These are phyloP conservation scores for Trichomalopsis sarcophagae DNA, from an alignment of 1,140 invertebrate genomes.

Conservation along the genomic window DNA sequence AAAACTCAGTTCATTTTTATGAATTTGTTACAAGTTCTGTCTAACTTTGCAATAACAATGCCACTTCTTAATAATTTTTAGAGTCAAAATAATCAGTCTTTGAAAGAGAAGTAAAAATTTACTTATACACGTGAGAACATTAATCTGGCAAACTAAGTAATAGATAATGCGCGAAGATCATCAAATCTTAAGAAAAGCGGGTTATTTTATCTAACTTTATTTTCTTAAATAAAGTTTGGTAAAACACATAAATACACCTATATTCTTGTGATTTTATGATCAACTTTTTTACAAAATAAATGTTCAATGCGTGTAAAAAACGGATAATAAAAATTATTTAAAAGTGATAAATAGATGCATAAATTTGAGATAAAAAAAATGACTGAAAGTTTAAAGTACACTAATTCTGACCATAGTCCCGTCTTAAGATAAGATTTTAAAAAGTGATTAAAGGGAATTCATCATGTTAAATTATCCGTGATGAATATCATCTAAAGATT, in stretches of 20 bases:
- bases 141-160: not conserved
- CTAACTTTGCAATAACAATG: not conserved
- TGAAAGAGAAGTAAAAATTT: not conserved
- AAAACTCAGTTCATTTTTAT: not conserved
- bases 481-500: slow-evolving; percentile 9
- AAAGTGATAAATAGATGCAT: slow-evolving; percentile 12
- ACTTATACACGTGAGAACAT: not conserved
- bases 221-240: not conserved
- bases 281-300: not conserved
- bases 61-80: slow-evolving; percentile 36
- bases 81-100: not conserved
- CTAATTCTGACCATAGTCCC: slow-evolving; percentile 1
- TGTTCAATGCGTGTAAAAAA: slow-evolving; percentile 18
- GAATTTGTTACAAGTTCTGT: slow-evolving; percentile 14
- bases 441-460: not conserved
- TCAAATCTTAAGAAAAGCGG: not conserved
- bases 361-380: not conserved
- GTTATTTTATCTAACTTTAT: not conserved
- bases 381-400: slow-evolving; percentile 12
- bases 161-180: not conserved
- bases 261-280: slow-evolving; percentile 23
- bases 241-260: not conserved
- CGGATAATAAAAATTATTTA: slow-evolving; percentile 6
- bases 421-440: slow-evolving; percentile 29
- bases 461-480: slow-evolving; percentile 2